phyloP scores from a whole-genome alignment of 2,113 vertebrate genomes.

The Leptobrachium ailaonicum region DNA sequence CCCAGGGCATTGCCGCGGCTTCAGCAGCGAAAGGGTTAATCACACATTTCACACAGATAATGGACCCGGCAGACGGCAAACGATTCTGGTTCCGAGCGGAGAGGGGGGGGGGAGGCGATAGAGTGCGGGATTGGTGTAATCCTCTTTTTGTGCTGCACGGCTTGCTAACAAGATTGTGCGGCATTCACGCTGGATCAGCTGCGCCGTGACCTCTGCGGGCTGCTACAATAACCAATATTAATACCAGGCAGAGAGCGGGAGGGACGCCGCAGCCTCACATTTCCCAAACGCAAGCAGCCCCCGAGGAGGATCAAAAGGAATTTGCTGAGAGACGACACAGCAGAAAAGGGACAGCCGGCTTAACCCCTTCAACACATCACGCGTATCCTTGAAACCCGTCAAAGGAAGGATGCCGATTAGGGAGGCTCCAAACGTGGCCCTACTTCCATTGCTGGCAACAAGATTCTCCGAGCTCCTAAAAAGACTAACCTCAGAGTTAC shows the following conservation, averaged over 20 bases:
- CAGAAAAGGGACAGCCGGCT: neutral
- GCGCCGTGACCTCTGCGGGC: slow-evolving; percentile 58
- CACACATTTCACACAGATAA: neutral
- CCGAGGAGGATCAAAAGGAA: neutral
- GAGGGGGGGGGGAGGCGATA: neutral
- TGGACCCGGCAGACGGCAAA: slow-evolving; percentile 33
- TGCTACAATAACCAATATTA: slow-evolving; percentile 42
- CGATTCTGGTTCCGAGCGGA: slow-evolving; percentile 35
- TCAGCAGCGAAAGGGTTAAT: slow-evolving; percentile 11
- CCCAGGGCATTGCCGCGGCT: neutral
- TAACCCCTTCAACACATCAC: too few species aligned
- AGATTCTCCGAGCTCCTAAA: too few species aligned
- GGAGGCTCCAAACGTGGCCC: too few species aligned
- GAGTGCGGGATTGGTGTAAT: slow-evolving; percentile 49
- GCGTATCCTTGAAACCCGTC: neutral
- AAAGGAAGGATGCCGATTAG: too few species aligned
- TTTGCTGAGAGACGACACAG: neutral
- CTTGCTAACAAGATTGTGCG: slow-evolving; percentile 51
- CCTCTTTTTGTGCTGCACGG: slow-evolving; percentile 49
- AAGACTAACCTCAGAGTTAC: too few species aligned
- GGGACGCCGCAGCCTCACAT: slow-evolving; percentile 6
- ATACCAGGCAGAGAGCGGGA: slow-evolving; percentile 4
- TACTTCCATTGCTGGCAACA: too few species aligned
- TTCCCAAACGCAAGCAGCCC: slow-evolving; percentile 10
- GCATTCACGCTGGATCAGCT: slow-evolving; percentile 57